A percentile compares a stretch with the other conserved stretches of the same genome.
Conservation (phyloP, 2,888 invertebrate genomes). For the Anarsia innoxiella region DNA sequence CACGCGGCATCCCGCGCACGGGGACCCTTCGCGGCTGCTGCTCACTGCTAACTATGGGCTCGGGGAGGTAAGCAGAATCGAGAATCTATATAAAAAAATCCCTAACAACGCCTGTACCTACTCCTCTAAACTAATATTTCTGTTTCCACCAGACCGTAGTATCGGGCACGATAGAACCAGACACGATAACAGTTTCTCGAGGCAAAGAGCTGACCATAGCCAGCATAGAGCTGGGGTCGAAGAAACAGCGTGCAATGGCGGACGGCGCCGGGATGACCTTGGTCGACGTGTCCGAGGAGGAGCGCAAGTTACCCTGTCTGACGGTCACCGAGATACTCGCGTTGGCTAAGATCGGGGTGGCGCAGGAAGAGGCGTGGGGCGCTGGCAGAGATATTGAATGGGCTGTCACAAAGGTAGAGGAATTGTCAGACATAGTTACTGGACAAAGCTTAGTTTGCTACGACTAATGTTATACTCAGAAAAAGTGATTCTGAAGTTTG, state of each 20-base stretch:
- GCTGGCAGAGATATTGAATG: conserved; percentile 87
- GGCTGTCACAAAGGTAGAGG: conserved; percentile 77
- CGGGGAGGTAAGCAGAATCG: conserved; percentile 85
- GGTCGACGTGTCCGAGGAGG: conserved; percentile 49
- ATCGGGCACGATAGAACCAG: conserved; percentile 85
- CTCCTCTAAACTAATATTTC: too few relatives aligned
- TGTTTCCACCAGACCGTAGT: conserved; percentile 89
- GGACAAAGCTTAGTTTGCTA: too few relatives aligned
- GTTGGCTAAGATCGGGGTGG: conserved; percentile 65
- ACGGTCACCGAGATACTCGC: conserved; percentile 67
- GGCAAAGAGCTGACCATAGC: conserved; percentile 62
- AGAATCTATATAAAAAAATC: too few relatives aligned
- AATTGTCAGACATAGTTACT: too few relatives aligned
- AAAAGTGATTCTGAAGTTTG: too few relatives aligned
- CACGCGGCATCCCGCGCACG: conserved; percentile 84
- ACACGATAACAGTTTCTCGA: conserved; percentile 78
- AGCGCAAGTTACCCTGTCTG: conserved; percentile 68
- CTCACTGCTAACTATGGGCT: conserved; percentile 89
- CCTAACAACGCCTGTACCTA: too few relatives aligned
- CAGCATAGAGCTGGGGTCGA: conserved; percentile 66
- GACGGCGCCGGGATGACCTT: conserved; percentile 51
- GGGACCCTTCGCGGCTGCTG: conserved; percentile 79
- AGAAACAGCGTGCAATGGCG: conserved; percentile 65
- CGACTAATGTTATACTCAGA: too few relatives aligned
- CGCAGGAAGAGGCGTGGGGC: conserved; percentile 80